A percentile compares a stretch with the other conserved stretches of the same genome.
Conservation (phyloP, 2,888 invertebrate genomes). For the Thera obeliscata region DNA sequence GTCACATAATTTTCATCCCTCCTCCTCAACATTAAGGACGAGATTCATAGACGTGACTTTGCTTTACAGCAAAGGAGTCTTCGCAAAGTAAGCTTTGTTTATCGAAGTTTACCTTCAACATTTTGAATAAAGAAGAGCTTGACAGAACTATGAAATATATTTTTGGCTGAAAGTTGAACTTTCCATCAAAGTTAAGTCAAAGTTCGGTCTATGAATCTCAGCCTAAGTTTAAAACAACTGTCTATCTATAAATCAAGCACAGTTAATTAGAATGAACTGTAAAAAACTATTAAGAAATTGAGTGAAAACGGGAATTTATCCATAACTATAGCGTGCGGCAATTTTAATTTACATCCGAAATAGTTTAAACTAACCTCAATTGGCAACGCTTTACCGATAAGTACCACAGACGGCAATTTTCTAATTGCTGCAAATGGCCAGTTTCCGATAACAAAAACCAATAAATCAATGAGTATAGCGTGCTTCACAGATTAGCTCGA, state of each 20-base stretch:
- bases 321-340: slow-evolving; percentile 15
- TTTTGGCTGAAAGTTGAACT: no score
- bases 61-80: no score
- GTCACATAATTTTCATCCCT: no score
- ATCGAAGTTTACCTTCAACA: no score
- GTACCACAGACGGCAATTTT: slow-evolving; percentile 39
- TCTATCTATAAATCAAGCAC: not conserved
- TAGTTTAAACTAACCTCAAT: slow-evolving; percentile 38
- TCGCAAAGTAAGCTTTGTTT: no score
- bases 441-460: slow-evolving; percentile 43
- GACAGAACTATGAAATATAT: no score
- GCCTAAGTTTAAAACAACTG: not conserved
- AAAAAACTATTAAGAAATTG: slow-evolving; percentile 4
- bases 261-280: not conserved
- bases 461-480: slow-evolving; percentile 44
- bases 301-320: slow-evolving; percentile 18
- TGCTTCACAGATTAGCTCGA: slow-evolving; percentile 37
- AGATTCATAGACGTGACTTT: no score
- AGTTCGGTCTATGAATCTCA: no score
- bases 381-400: slow-evolving; percentile 37
- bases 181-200: no score
- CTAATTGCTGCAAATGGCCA: slow-evolving; percentile 41
- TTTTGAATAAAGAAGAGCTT: no score
- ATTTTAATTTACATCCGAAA: slow-evolving; percentile 32
- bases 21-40: no score